Conservation (phyloP, 2,797 vertebrate species). For the Heterohyrax brucei region DNA sequence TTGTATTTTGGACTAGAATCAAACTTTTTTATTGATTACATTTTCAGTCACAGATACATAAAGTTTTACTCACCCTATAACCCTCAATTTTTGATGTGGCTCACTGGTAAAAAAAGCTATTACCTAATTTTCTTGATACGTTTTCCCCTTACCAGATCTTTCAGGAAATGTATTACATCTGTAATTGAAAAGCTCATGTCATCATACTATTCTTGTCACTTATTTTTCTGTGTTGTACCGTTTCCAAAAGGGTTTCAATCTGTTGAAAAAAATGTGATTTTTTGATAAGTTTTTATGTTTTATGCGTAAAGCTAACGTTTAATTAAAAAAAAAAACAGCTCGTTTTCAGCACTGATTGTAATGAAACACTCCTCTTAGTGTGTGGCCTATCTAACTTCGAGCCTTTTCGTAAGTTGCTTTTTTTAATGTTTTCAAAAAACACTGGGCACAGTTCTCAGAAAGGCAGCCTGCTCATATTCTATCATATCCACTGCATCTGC, state of each 20-base stretch:
- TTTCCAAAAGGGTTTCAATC: constrained; percentile 37
- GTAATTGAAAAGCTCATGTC: not conserved
- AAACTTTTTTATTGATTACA: constrained; percentile 25
- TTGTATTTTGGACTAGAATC: not conserved
- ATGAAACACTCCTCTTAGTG: constrained; percentile 45
- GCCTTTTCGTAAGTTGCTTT: constrained; percentile 77
- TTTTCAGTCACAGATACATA: constrained; percentile 31
- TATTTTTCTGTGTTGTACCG: constrained; percentile 44
- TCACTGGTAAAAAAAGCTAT: not conserved
- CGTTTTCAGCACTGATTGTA: constrained; percentile 13
- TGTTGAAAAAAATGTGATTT: not conserved
- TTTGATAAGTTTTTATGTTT: not conserved
- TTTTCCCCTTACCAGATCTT: not conserved
- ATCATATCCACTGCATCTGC: constrained; percentile 29
- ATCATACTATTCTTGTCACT: not conserved
- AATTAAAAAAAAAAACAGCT: constrained; percentile 38
- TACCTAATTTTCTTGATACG: constrained; percentile 6
- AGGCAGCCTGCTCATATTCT: constrained; percentile 70
- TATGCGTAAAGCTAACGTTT: constrained; percentile 31
- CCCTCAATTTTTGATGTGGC: not conserved
- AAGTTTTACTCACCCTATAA: constrained; percentile 9
- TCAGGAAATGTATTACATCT: constrained; percentile 48
- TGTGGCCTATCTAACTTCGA: constrained; percentile 78
- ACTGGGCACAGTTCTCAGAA: constrained; percentile 80
- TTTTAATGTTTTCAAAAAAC: constrained; percentile 84